Conservation (phyloP, 2,888 invertebrate species). For the Ophion costatus region DNA sequence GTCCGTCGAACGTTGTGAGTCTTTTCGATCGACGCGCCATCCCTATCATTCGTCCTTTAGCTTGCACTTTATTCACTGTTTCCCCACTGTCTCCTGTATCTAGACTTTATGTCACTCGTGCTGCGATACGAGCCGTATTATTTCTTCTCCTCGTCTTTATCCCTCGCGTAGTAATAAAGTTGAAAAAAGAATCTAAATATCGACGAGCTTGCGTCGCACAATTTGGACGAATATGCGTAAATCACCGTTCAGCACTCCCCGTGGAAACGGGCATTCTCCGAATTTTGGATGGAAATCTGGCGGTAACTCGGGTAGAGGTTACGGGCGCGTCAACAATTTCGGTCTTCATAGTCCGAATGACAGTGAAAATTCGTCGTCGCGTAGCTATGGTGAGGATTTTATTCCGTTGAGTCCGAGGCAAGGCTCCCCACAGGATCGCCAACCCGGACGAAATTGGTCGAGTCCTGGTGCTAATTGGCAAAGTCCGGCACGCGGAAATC, state of each 20-base stretch:
- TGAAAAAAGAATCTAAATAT: neutral
- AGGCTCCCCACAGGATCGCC: constrained; percentile 65
- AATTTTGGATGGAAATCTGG: constrained; percentile 64
- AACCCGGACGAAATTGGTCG: constrained; percentile 66
- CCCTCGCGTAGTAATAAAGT: neutral
- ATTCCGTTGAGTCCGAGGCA: constrained; percentile 74
- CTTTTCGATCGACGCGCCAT: no score
- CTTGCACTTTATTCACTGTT: no score
- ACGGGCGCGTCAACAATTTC: constrained; percentile 62
- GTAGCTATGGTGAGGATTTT: constrained; percentile 67
- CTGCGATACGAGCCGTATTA: no score
- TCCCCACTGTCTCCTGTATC: no score
- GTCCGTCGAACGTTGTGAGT: no score
- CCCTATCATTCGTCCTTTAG: no score
- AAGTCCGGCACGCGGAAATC: constrained; percentile 54
- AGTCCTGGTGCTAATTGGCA: constrained; percentile 55
- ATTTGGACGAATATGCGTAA: constrained; percentile 71
- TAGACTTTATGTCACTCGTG: no score
- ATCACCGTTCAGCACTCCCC: constrained; percentile 76
- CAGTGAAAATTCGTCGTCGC: constrained; percentile 33
- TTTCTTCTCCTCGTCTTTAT: neutral
- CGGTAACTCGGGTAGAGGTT: constrained; percentile 68
- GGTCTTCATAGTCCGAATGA: constrained; percentile 63
- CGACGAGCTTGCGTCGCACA: neutral
- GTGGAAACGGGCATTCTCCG: constrained; percentile 63